Base-by-base conservation (phyloP, 2,888 invertebrate species). In the Drosophila algonquin region DNA sequence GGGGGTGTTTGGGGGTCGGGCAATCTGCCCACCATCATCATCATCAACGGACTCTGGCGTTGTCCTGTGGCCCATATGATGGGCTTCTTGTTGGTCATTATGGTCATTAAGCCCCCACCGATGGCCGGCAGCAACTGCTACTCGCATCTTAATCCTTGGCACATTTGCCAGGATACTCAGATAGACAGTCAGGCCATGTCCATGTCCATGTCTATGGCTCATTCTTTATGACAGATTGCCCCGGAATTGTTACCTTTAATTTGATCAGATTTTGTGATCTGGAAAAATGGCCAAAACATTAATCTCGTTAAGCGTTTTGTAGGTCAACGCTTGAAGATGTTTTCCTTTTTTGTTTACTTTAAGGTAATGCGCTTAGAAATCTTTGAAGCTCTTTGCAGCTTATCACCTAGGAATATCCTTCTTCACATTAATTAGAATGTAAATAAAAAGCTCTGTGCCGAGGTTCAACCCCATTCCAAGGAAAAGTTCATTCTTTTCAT, bases 61-160 rank as follows among this genome's bases (percentile, higher is more conserved):
- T 53, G 56, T 72, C 64, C 61, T 74, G 40, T 40, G 65, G 48
- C 65, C 68, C 45, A 67, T 48, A 32, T 65, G 63, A 63, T 78
- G 81, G 59, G 71, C 70, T 73, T 81, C 69, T 73, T 77, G 73
- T 75, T 79, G 87, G 84, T 79, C 81, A 88, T 86, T 88, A 86
- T 80, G 85, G 89, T 83, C 89, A 88, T 88, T 85, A 85, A 81
- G 87, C 84, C 79, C 73, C 52, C 35, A 10, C 40, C 14, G 7
- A 35, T 72, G 54, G 78, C 78, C 80, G 75, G 64, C 78, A 78
- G 76, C 74, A 63, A 74, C 61, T 52, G 64, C 65, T 63, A 60
- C 68, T 74, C 77, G 73, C 77, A 69, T 81, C 76, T 81, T 87
- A 89, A 87, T 81, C 87, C 85, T 74, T 54, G 79, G 69, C 73